These are phyloP conservation scores for Amiota minor DNA, from an alignment of 2,888 invertebrate genomes.

Conservation along the genomic window DNA sequence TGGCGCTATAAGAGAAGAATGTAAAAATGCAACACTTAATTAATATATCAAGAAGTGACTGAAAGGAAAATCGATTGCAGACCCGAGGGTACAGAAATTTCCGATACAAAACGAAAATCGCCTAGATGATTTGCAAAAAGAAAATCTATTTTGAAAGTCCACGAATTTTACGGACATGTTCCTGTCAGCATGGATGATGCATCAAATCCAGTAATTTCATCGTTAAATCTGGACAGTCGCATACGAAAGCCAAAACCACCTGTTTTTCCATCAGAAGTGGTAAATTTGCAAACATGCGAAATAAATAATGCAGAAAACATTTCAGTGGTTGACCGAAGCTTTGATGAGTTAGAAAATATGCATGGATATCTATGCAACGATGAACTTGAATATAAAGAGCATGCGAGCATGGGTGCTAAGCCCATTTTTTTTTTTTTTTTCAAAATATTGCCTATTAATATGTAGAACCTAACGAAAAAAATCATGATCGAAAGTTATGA, in stretches of 20 bases:
- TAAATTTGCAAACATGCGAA: neutral
- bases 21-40: neutral
- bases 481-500: no score
- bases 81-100: neutral
- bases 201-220: no score
- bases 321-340: neutral
- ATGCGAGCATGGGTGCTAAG: no score
- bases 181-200: no score
- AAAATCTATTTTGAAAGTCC: no score
- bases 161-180: no score
- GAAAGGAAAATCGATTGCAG: neutral
- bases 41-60: neutral
- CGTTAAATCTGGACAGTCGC: no score
- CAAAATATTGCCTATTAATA: no score
- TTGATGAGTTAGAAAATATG: neutral
- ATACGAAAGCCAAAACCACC: neutral
- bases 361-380: neutral
- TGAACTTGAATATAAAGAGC: neutral
- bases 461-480: no score
- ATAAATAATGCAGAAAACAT: neutral
- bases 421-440: no score
- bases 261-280: neutral
- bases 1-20: neutral
- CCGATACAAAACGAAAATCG: neutral
- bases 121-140: no score